Percentiles rank a stretch among this genome's conserved stretches.
Evolutionary conservation across 2,113 vertebrate genomes (phyloP).

Genomic region (Xerus inauris): DNA sequence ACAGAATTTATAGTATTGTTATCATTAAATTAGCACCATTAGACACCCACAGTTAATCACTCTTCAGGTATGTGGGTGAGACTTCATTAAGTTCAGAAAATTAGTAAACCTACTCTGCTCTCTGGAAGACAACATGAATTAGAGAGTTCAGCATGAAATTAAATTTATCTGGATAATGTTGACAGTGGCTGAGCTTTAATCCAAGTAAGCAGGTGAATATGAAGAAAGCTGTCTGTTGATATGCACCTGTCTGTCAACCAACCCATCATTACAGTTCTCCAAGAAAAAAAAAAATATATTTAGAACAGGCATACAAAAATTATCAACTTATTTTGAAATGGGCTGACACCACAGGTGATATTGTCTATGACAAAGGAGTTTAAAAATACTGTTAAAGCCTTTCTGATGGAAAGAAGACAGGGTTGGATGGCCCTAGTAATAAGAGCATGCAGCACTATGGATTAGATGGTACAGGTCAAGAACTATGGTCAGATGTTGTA

Average conservation of each 20-base stretch:
- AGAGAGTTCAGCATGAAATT: not conserved
- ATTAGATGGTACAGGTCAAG: not conserved
- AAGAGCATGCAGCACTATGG: not conserved
- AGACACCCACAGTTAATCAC: conserved; percentile 9
- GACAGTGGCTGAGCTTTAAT: not conserved
- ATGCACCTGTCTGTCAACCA: not conserved
- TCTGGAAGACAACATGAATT: conserved; percentile 38
- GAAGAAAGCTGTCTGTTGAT: not conserved
- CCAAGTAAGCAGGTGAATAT: not conserved
- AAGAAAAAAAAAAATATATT: not conserved
- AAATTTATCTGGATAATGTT: not conserved
- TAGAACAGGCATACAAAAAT: not conserved
- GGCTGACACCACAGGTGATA: not conserved
- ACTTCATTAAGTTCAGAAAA: conserved; percentile 57
- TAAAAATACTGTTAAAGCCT: not conserved
- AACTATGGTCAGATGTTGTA: not conserved
- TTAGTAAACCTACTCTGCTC: not conserved
- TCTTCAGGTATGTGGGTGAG: conserved; percentile 45
- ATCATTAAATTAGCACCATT: conserved; percentile 63
- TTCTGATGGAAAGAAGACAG: not conserved
- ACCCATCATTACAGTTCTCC: not conserved
- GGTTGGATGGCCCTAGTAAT: not conserved
- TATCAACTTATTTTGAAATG: not conserved
- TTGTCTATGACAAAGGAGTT: not conserved
- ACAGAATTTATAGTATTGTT: conserved; percentile 41